Evolutionary conservation across 2,888 invertebrate genomes (phyloP).

Genomic region (Orthonevra nobilis): DNA sequence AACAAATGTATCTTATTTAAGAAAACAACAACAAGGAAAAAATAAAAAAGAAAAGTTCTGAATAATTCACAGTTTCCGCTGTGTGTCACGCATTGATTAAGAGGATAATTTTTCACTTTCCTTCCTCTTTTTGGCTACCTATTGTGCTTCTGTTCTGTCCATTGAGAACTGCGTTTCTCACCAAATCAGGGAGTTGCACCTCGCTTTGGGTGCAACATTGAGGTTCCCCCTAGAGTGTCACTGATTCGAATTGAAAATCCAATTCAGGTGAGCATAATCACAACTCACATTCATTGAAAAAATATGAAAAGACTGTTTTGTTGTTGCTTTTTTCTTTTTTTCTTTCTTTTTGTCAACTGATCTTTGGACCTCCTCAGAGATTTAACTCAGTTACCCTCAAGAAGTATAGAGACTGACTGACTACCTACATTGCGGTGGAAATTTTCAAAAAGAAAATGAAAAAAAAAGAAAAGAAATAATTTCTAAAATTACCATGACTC

Average conservation of each 20-base stretch:
- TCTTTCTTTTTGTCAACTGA: not conserved
- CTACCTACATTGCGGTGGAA: constrained; percentile 17
- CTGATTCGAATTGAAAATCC: constrained; percentile 40
- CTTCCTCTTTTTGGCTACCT: constrained; percentile 37
- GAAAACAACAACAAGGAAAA: not conserved
- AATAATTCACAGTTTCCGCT: constrained; percentile 62
- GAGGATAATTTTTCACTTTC: constrained; percentile 66
- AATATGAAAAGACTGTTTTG: too few species aligned
- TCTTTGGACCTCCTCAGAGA: constrained; percentile 53
- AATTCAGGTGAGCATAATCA: constrained; percentile 65
- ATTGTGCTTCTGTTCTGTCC: constrained; percentile 59
- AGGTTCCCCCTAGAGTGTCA: constrained; percentile 19
- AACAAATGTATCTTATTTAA: constrained; percentile 23
- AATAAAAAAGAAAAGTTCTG: constrained; percentile 37
- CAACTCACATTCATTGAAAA: constrained; percentile 61
- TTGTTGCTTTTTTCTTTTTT: constrained; percentile 20
- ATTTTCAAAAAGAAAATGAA: constrained; percentile 17
- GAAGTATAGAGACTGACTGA: constrained; percentile 6
- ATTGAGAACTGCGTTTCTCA: constrained; percentile 36
- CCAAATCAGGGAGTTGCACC: constrained; percentile 43
- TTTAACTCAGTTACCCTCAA: constrained; percentile 25
- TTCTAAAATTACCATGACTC: constrained; percentile 42
- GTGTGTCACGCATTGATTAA: constrained; percentile 66
- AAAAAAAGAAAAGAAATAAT: too few species aligned
- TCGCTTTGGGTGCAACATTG: constrained; percentile 24